A percentile compares a stretch with the other conserved stretches of the same genome.
phyloP scores from a whole-genome alignment of 2,797 vertebrate species.

The Centroberyx gerrardi region DNA sequence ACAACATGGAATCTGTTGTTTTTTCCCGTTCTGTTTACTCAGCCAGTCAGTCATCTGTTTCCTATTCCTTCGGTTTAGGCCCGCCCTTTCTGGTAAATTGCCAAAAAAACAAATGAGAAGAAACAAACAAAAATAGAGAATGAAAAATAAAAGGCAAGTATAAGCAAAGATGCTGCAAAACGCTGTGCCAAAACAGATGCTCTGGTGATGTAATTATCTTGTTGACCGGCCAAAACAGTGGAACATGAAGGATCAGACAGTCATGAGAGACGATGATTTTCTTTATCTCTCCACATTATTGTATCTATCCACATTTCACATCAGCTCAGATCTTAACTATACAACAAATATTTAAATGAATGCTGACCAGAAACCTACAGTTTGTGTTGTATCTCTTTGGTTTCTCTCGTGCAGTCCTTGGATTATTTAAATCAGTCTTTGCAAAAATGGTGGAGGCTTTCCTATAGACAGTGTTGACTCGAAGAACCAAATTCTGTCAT shows the following conservation, averaged over 20 bases:
- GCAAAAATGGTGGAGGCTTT: constrained; percentile 8
- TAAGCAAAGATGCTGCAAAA: constrained; percentile 7
- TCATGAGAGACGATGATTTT: not conserved
- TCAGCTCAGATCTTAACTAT: not conserved
- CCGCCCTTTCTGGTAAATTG: constrained; percentile 18
- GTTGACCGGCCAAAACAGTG: not conserved
- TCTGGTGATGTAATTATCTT: not conserved
- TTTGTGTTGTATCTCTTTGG: constrained; percentile 9
- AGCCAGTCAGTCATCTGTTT: constrained; percentile 34
- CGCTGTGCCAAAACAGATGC: constrained; percentile 8
- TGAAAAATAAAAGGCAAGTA: constrained; percentile 18
- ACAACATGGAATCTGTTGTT: constrained; percentile 37
- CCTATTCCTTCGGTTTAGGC: constrained; percentile 20
- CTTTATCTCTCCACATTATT: not conserved
- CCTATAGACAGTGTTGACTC: constrained; percentile 14
- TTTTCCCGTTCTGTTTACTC: constrained; percentile 28
- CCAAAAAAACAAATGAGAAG: constrained; percentile 45
- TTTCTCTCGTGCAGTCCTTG: constrained; percentile 6
- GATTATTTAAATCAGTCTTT: not conserved
- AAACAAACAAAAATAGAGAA: constrained; percentile 39
- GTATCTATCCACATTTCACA: constrained; percentile 6
- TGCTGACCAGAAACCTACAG: constrained; percentile 51
- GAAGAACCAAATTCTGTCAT: constrained; percentile 7
- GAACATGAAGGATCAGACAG: not conserved
- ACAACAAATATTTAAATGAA: constrained; percentile 22